Conservation (phyloP, 2,888 invertebrate species). For the Spodoptera littoralis region DNA sequence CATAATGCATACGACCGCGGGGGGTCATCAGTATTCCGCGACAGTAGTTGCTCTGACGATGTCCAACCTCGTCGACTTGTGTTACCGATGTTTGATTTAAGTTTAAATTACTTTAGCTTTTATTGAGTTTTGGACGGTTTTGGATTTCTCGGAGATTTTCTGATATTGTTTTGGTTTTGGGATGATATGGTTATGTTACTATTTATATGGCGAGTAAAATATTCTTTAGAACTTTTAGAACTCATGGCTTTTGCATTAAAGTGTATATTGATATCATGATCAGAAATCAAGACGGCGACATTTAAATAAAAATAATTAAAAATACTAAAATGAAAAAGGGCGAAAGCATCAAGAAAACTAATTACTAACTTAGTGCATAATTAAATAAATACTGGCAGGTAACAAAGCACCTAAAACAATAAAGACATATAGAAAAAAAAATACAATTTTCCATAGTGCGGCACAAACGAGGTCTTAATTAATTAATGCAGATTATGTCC, state of each 20-base stretch:
- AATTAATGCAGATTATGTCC: conserved; percentile 63
- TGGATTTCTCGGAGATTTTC: conserved; percentile 5
- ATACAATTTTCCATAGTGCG: conserved; percentile 36
- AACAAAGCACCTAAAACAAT: conserved; percentile 13
- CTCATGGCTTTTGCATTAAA: no score
- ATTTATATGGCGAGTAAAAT: no score
- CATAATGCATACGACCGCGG: conserved; percentile 84
- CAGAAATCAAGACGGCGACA: no score
- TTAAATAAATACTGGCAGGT: conserved; percentile 13
- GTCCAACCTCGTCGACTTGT: conserved; percentile 60
- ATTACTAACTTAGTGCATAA: no score
- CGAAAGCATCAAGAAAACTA: no score
- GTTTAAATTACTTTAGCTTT: conserved; percentile 57
- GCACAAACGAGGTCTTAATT: conserved; percentile 53
- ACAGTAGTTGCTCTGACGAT: conserved; percentile 65
- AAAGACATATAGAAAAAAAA: conserved; percentile 23
- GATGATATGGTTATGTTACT: not conserved
- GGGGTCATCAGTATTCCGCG: conserved; percentile 84
- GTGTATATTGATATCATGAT: no score
- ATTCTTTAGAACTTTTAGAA: no score
- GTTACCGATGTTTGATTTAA: conserved; percentile 58
- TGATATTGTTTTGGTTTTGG: not conserved
- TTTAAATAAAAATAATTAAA: not conserved
- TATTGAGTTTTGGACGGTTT: conserved; percentile 39
- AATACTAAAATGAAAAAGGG: not conserved